Base-by-base conservation (phyloP, 2,888 invertebrate species). In the Eugnorisma glareosa region DNA sequence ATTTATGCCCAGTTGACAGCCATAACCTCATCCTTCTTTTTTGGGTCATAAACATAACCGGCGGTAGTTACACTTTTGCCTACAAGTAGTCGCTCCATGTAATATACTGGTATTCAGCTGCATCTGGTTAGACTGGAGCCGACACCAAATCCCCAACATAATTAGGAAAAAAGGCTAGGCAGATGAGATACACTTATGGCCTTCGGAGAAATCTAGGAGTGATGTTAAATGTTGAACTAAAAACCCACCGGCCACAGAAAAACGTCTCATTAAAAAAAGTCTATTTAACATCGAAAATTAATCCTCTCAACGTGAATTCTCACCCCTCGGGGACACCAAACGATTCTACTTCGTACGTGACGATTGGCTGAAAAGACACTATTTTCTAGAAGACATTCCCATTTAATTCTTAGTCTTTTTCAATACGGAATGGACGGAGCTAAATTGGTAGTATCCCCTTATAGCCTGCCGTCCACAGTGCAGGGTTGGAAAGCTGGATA, bases 381-480 rank as follows among this genome's bases (percentile, higher is more conserved):
- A 67, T 76, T 57, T 63, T 61, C 75, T 28, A 11, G 8, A 54
- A 67, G 31, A 45, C 45, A 51, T 59, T 15, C 40, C 35, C 1
- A 45, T 64, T 73, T 66, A 35, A 63, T 78, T 37, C 73, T 37
- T n/a, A 35, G 24, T 51, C 15, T n/a, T 61, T 78, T 79, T 67
- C 59, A 57, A 66, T 48, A 31, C 45, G 64, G 40, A 70, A 28
- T 48, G 57, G 24, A 51, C 21, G n/a, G 51, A 28, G 24, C 59
- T 59, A 69, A 79, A 79, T 75, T 43, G 48, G 35, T 28, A 68
- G 54, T n/a, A 68, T 68, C 57, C 75, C 64, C 67, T 28, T 68
- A 64, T 24, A 63, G 21, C 74, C n/a, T 11, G 37, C 37, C 18
- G 13, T 66, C 43, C 13, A 67, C 31, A 3, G 18, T 4, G 10